Evolutionary conservation across 2,113 vertebrate genomes (phyloP).

Genomic region (Pleuronectes platessa): DNA sequence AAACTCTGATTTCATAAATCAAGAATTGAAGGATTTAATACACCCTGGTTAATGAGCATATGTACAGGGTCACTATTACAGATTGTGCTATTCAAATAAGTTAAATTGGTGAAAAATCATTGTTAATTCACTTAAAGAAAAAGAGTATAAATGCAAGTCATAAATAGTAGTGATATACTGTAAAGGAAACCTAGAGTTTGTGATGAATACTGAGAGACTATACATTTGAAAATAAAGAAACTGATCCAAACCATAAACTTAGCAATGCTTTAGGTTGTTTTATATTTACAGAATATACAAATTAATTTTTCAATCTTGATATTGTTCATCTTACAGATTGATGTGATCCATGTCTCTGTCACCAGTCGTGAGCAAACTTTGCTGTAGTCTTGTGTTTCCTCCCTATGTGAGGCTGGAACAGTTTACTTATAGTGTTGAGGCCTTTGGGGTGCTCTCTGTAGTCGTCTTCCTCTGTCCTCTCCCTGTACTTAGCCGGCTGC

Average conservation of each 20-base stretch:
- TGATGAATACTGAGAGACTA: not conserved
- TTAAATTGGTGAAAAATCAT: not conserved
- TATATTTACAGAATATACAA: conserved; percentile 11
- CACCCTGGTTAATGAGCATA: conserved; percentile 4
- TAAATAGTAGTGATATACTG: conserved; percentile 40
- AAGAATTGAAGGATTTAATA: conserved; percentile 14
- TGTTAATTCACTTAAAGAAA: conserved; percentile 8
- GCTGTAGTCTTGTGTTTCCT: conserved; percentile 82
- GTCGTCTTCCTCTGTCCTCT: conserved; percentile 83
- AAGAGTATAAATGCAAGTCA: not conserved
- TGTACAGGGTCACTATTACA: not conserved
- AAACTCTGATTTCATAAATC: not conserved
- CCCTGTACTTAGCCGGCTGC: conserved; percentile 33
- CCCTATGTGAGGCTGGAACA: conserved; percentile 84
- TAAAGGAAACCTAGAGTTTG: not conserved
- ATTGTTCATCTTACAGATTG: conserved; percentile 41
- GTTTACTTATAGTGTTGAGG: conserved; percentile 87
- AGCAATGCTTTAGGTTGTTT: not conserved
- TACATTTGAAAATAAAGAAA: not conserved
- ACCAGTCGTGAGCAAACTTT: conserved; percentile 72
- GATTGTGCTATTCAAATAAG: not conserved
- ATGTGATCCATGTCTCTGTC: conserved; percentile 52
- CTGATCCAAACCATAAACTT: conserved; percentile 3
- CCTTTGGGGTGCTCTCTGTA: conserved; percentile 86
- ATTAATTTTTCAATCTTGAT: not conserved